Conservation (phyloP, 2,113 vertebrate genomes). For the Phylloscopus trochiloides region DNA sequence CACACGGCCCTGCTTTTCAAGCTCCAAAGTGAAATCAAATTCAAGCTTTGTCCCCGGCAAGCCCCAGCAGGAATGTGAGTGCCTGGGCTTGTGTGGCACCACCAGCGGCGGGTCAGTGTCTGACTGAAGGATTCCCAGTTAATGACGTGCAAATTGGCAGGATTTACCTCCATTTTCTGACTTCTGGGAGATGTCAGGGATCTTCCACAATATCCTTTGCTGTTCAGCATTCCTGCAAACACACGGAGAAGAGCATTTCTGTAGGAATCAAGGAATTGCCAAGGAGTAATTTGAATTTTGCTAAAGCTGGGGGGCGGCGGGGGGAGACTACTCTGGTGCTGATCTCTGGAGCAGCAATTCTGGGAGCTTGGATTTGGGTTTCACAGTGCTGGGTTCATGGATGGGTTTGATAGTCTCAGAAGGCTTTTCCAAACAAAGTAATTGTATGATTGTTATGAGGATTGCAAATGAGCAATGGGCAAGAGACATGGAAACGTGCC, state of each 20-base stretch:
- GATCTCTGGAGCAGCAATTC: accelerated
- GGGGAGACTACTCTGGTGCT: accelerated
- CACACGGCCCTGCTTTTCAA: background rate
- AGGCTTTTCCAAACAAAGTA: background rate
- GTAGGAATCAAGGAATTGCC: background rate
- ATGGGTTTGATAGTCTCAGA: background rate
- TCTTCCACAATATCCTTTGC: slow-evolving; percentile 97
- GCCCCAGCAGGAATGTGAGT: background rate
- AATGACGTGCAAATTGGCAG: background rate
- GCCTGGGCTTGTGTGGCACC: background rate
- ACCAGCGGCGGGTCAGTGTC: accelerated
- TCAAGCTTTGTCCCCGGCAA: background rate
- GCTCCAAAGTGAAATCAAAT: background rate
- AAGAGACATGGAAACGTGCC: accelerated
- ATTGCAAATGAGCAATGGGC: background rate
- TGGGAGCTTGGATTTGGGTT: background rate
- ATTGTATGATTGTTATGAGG: background rate
- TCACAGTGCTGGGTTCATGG: background rate
- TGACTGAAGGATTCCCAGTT: background rate
- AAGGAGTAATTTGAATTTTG: background rate
- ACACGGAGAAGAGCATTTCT: background rate
- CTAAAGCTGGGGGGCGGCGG: background rate
- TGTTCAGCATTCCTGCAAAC: slow-evolving; percentile 90
- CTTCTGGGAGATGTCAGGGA: slow-evolving; percentile 97
- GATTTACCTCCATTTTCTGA: slow-evolving; percentile 96